Conservation (phyloP, 2,797 vertebrate genomes). For the Lithobates sylvaticus region DNA sequence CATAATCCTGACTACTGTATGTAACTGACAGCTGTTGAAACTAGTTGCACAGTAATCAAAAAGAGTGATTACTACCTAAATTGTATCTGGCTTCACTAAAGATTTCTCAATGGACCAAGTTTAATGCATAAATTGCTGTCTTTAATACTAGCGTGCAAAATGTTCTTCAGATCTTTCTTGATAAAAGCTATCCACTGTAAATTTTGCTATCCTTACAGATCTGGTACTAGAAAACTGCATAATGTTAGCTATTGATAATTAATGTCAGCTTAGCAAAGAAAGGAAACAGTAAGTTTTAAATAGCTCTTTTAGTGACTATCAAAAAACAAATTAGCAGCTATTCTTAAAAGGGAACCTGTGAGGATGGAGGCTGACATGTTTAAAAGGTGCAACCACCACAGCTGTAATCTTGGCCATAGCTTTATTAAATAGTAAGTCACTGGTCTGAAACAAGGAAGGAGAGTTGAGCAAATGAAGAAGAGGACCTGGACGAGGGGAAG, state of each 20-base stretch:
- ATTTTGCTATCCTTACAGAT: too few species aligned
- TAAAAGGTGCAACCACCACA: background rate
- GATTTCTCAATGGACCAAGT: background rate
- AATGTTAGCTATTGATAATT: too few species aligned
- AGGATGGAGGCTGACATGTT: background rate
- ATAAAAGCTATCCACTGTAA: background rate
- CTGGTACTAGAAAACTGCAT: too few species aligned
- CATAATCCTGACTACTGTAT: background rate
- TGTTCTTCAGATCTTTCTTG: background rate
- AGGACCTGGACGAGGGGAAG: too few species aligned
- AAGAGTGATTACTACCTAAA: background rate
- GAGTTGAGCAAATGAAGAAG: too few species aligned
- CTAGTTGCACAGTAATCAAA: background rate
- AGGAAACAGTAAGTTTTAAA: too few species aligned
- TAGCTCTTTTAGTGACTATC: too few species aligned
- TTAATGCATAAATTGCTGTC: background rate
- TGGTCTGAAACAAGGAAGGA: too few species aligned
- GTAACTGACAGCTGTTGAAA: background rate
- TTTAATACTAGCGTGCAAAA: background rate
- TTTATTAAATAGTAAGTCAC: too few species aligned
- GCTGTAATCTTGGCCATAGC: background rate
- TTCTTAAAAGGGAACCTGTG: too few species aligned
- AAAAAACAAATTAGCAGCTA: too few species aligned
- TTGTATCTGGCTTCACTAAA: background rate
- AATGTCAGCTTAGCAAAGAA: too few species aligned